A percentile compares a stretch with the other conserved stretches of the same genome.
Evolutionary conservation across 2,113 vertebrate genomes (phyloP).

Genomic region (Xiphophorus hellerii): DNA sequence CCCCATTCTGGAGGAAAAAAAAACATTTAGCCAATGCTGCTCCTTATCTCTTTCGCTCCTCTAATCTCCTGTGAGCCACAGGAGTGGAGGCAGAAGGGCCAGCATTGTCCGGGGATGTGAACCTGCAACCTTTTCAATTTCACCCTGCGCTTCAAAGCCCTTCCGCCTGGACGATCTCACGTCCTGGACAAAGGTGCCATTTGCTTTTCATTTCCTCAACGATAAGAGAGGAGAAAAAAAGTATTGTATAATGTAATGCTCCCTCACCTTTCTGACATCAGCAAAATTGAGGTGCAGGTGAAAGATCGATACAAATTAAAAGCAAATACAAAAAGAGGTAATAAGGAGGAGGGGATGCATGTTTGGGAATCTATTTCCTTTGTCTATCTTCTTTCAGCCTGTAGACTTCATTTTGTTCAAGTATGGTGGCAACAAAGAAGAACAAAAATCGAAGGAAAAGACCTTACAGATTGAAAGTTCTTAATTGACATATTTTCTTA

Average conservation of each 20-base stretch:
- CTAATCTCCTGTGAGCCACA: slow-evolving; percentile 80
- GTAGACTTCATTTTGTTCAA: slow-evolving; percentile 67
- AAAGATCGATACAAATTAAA: slow-evolving; percentile 89
- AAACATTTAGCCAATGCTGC: slow-evolving; percentile 73
- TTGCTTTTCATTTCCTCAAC: slow-evolving; percentile 85
- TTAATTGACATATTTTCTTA: slow-evolving; percentile 20
- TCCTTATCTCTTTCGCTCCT: slow-evolving; percentile 77
- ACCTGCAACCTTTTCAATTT: slow-evolving; percentile 86
- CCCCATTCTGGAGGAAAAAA: slow-evolving; percentile 30
- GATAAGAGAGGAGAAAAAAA: slow-evolving; percentile 76
- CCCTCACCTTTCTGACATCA: slow-evolving; percentile 80
- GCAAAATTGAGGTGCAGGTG: slow-evolving; percentile 78
- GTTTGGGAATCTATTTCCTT: slow-evolving; percentile 76
- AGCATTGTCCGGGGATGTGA: slow-evolving; percentile 84
- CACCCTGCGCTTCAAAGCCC: slow-evolving; percentile 76
- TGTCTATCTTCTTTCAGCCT: slow-evolving; percentile 57
- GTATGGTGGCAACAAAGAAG: slow-evolving; percentile 18
- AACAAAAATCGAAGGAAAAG: slow-evolving; percentile 14
- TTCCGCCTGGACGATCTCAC: slow-evolving; percentile 77
- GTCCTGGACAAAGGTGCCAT: slow-evolving; percentile 83
- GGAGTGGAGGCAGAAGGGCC: slow-evolving; percentile 75
- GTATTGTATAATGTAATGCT: slow-evolving; percentile 86
- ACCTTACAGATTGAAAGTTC: slow-evolving; percentile 51
- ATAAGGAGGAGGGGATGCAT: slow-evolving; percentile 57
- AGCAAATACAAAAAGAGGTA: slow-evolving; percentile 82